These are phyloP conservation scores for Brachionus koreanus DNA, from an alignment of 1,140 invertebrate species.

Conservation along the genomic window DNA sequence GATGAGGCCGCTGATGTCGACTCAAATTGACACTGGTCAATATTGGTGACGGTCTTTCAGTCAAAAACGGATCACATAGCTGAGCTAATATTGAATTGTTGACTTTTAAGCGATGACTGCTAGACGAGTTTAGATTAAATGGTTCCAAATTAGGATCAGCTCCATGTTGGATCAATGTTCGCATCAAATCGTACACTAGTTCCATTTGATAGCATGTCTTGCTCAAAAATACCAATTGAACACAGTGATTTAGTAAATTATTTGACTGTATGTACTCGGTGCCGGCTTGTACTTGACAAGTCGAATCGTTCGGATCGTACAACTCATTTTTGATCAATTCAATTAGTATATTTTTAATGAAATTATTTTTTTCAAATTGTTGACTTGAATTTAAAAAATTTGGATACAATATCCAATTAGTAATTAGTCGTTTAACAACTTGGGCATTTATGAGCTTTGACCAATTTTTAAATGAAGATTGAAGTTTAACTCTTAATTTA, in stretches of 20 bases:
- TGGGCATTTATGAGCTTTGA: neutral
- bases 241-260: constrained; percentile 33
- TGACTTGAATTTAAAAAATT: constrained; percentile 33
- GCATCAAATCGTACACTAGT: neutral
- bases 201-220: constrained; percentile 40
- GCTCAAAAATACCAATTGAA: constrained; percentile 4
- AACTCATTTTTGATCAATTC: constrained; percentile 24
- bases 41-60: neutral
- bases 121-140: neutral
- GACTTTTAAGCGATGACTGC: neutral
- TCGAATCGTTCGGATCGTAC: constrained; percentile 38
- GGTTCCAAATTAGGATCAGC: constrained; percentile 20
- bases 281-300: neutral
- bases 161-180: constrained; percentile 35
- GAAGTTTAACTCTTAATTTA: neutral
- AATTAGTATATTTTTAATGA: neutral
- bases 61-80: neutral
- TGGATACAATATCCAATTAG: constrained; percentile 39
- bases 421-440: neutral
- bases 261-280: neutral
- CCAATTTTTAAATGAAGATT: neutral
- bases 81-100: constrained; percentile 2
- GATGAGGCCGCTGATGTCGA: neutral
- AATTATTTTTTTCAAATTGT: constrained; percentile 43
- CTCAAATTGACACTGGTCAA: constrained; percentile 21